phyloP scores from a whole-genome alignment of 2,113 vertebrate genomes.

The Orthonyx spaldingii region DNA sequence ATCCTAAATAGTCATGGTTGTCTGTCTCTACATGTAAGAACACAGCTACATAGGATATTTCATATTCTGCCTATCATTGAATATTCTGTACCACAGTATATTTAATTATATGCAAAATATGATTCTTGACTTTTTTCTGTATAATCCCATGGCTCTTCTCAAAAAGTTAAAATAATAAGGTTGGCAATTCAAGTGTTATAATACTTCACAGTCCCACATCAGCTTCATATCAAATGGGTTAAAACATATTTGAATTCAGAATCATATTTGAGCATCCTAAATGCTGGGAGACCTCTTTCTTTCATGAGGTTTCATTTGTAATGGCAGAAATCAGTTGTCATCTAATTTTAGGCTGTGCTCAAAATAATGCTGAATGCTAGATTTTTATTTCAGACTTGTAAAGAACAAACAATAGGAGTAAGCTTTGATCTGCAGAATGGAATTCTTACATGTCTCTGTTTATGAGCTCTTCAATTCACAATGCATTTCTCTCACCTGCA shows the following conservation, averaged over 20 bases:
- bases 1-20: background rate
- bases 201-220: background rate
- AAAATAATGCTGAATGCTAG: background rate
- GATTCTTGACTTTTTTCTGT: background rate
- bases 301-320: background rate
- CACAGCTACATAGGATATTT: background rate
- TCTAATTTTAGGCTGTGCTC: background rate
- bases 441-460: background rate
- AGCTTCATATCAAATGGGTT: background rate
- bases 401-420: rapidly evolving
- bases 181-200: background rate
- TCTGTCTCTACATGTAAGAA: background rate
- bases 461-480: background rate
- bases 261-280: background rate
- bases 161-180: background rate
- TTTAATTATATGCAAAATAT: background rate
- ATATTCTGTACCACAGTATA: background rate
- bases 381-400: background rate
- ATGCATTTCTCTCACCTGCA: background rate
- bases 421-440: background rate
- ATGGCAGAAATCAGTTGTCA: background rate
- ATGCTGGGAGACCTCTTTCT: background rate
- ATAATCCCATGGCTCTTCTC: background rate
- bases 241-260: background rate
- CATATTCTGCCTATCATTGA: background rate